Percentiles rank a stretch among this genome's conserved stretches.
Evolutionary conservation across 2,888 invertebrate genomes (phyloP).

Genomic region (Stenchaetothrips biformis): DNA sequence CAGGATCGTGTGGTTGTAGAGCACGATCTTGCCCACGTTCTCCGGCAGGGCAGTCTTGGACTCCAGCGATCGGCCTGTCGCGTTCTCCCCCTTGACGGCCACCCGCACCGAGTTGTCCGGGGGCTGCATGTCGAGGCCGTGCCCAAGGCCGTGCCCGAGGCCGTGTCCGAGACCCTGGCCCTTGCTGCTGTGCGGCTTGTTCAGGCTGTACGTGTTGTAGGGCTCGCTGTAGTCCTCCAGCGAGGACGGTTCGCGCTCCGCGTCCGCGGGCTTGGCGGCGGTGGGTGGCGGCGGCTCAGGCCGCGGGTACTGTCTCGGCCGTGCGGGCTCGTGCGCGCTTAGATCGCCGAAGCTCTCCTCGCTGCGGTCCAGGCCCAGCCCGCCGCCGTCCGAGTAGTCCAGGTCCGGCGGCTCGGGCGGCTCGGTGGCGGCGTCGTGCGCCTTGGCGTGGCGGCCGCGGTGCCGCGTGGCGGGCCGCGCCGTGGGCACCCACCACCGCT

Average conservation of each 20-base stretch:
- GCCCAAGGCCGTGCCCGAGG: no score
- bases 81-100: neutral
- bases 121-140: no score
- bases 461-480: neutral
- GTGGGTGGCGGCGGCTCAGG: neutral
- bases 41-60: constrained; percentile 4
- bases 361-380: constrained; percentile 3
- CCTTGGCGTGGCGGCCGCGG: constrained; percentile 7
- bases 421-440: constrained; percentile 1
- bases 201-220: constrained; percentile 14
- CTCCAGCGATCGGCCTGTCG: neutral
- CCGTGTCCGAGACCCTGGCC: no score
- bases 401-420: constrained; percentile 2
- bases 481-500: constrained; percentile 26
- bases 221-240: constrained; percentile 19
- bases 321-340: neutral
- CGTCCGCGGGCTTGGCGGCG: neutral
- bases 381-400: constrained; percentile 9
- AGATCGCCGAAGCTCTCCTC: constrained; percentile 10
- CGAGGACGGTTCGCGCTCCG: constrained; percentile 6
- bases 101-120: neutral
- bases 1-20: constrained; percentile 18
- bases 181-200: neutral
- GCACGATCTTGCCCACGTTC: constrained; percentile 7
- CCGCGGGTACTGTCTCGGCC: neutral